Evolutionary conservation across 2,113 vertebrate genomes (phyloP).

Genomic region (Epinephelus moara): DNA sequence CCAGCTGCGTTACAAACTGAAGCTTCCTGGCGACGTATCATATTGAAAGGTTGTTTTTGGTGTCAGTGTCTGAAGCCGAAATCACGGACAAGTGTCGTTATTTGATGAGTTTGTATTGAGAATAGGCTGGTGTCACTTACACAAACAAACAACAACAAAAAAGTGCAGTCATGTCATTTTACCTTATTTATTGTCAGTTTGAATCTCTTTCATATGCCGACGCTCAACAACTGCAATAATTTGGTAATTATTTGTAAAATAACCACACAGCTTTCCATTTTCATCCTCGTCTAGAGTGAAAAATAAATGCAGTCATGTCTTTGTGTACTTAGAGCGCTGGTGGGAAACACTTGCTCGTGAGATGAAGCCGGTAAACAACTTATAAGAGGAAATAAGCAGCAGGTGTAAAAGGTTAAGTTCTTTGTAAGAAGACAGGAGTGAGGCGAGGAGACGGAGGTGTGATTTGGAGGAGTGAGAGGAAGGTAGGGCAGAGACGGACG

Average conservation of each 20-base stretch:
- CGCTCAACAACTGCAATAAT: no score
- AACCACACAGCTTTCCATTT: not conserved
- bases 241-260: not conserved
- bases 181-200: no score
- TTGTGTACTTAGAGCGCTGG: not conserved
- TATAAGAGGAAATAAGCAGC: constrained; percentile 2
- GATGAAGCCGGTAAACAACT: constrained; percentile 18
- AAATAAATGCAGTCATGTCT: not conserved
- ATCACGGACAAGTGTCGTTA: no score
- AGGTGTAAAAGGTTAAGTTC: constrained; percentile 43
- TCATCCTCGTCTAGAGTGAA: not conserved
- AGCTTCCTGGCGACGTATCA: no score
- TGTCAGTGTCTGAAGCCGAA: no score
- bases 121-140: no score
- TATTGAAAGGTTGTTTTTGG: no score
- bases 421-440: constrained; percentile 15
- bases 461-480: constrained; percentile 26
- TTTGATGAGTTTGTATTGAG: no score
- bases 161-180: no score
- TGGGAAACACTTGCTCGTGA: not conserved
- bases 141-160: no score
- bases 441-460: constrained; percentile 24
- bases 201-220: no score
- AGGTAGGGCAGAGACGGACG: constrained; percentile 35
- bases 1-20: no score